A percentile compares a stretch with the other conserved stretches of the same genome.
These are phyloP conservation scores for Ictidomys tridecemlineatus DNA, from an alignment of 2,113 vertebrate species.

Conservation along the genomic window DNA sequence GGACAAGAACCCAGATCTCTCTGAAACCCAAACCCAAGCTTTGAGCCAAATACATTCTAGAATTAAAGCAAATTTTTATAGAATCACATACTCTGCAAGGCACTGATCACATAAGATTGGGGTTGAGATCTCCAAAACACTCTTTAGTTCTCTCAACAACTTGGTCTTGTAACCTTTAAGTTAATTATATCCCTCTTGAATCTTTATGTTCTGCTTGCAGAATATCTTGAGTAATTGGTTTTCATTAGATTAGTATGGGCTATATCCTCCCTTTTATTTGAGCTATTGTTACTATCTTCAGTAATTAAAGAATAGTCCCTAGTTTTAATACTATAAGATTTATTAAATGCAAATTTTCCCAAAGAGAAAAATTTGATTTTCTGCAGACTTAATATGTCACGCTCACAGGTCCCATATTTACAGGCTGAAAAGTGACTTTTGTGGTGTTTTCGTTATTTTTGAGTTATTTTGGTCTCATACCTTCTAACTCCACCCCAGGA, in stretches of 20 bases:
- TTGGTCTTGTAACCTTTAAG: background rate
- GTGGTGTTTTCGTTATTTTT: too few species aligned
- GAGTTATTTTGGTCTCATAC: too few species aligned
- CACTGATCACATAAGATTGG: background rate
- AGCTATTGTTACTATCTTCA: background rate
- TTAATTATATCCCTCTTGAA: constrained; percentile 22
- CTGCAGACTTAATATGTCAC: background rate
- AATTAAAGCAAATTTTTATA: background rate
- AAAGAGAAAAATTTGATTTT: background rate
- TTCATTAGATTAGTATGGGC: background rate
- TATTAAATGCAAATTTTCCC: background rate
- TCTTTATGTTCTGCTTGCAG: background rate
- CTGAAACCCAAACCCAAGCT: background rate
- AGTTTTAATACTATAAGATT: background rate
- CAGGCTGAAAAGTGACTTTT: background rate
- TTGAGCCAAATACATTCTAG: background rate
- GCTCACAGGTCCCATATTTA: background rate
- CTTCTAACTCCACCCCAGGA: background rate
- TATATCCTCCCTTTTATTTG: background rate
- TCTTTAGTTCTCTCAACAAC: background rate
- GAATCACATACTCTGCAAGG: background rate
- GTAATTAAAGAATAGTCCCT: background rate
- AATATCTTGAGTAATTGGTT: background rate
- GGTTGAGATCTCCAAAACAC: background rate
- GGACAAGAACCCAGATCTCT: background rate